Conservation (phyloP, 2,113 vertebrate genomes). For the Oryzias celebensis region DNA sequence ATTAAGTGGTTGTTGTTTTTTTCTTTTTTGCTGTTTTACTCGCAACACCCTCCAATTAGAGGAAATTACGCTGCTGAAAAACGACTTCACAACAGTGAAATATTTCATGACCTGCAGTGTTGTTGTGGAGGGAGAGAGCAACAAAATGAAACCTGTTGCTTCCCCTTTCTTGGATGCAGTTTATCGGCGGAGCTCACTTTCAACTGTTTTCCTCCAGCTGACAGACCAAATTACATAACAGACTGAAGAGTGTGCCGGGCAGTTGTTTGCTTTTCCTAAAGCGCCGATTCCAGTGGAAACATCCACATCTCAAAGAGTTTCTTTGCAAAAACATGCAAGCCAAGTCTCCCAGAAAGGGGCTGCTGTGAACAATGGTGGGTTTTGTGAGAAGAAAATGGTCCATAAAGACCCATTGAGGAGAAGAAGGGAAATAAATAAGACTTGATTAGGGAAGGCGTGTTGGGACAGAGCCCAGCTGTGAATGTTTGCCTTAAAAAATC, state of each 20-base stretch:
- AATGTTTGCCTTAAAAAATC: conserved; percentile 29
- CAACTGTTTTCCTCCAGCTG: conserved; percentile 30
- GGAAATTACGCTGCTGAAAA: conserved; percentile 10
- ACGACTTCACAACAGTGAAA: conserved; percentile 10
- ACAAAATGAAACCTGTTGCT: conserved; percentile 38
- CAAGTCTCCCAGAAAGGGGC: conserved; percentile 26
- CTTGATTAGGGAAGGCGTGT: conserved; percentile 63
- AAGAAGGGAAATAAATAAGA: conserved; percentile 51
- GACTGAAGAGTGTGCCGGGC: conserved; percentile 46
- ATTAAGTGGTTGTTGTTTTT: neutral
- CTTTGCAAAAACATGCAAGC: conserved; percentile 31
- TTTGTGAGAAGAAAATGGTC: conserved; percentile 61
- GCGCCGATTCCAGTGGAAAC: conserved; percentile 58
- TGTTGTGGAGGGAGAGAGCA: conserved; percentile 11
- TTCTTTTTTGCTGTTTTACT: conserved; percentile 37
- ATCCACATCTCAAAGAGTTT: conserved; percentile 58
- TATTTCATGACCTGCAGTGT: neutral
- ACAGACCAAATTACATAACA: conserved; percentile 54
- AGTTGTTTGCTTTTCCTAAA: conserved; percentile 35
- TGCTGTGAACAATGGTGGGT: conserved; percentile 62
- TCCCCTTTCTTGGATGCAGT: conserved; percentile 46
- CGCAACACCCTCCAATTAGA: neutral
- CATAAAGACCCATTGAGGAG: conserved; percentile 68
- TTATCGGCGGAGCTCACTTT: conserved; percentile 15
- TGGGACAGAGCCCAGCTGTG: conserved; percentile 54